Evolutionary conservation across 1,140 invertebrate genomes (phyloP), one percentile per base, ranked within the genome.

Genomic region (Drosophila repleta): DNA sequence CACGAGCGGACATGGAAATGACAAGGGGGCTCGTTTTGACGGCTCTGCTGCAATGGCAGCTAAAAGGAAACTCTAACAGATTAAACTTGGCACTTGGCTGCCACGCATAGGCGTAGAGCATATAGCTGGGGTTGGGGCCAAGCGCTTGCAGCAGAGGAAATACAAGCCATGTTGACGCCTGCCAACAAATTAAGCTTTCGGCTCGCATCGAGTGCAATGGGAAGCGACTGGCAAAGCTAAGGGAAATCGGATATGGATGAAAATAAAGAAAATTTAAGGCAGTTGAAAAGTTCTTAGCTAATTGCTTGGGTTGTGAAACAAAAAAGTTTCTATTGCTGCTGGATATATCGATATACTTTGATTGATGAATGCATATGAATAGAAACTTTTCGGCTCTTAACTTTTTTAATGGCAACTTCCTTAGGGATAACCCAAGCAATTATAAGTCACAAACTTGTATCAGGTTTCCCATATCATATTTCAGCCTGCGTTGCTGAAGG

Each of bases 1-100:
- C 68, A 76, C 61, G 71, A 88, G 57, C 83, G 83, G 82, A 87
- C 82, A 87, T 88, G 83, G 74, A 82, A 85, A 87, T 85, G 81
- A 56, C 51, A n/a, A 45, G 53, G 52, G 60, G 68, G 13, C 52
- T 17, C 37, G 20, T 56, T 20, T 61, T 37, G 53, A 60, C 18
- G 76, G 45, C 55, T 41, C 11, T 68, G 71, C 11, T 68, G 71
- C 63, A 52, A 68, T 61, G 77, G 43, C 79, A 83, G 68, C 77
- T 69, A 87, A 85, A 57, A 85, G 82, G 82, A 87, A 85, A 75
- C 82, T 82, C 66, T 55, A 87, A 82, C 82, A 82, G 82, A 87
- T 87, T 87, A 87, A 82, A 78, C 83, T 87, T 87, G 83, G 82
- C 83, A 88, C 82, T 81, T 68, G 71, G 67, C 72, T 76, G 58